Conservation (phyloP, 2,888 invertebrate genomes). For the Adelphocoris suturalis region DNA sequence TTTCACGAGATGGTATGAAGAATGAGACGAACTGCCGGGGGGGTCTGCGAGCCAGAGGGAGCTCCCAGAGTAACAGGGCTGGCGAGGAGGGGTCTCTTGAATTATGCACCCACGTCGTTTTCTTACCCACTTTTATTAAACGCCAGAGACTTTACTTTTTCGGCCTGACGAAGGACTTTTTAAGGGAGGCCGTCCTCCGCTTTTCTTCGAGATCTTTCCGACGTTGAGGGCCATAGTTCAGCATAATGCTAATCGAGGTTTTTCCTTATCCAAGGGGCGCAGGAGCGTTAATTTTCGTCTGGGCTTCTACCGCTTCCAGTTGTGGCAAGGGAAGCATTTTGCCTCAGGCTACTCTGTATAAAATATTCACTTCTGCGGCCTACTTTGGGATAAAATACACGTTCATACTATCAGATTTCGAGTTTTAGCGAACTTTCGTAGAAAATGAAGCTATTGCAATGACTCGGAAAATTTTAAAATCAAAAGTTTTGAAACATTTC, state of each 20-base stretch:
- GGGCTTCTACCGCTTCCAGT: background rate
- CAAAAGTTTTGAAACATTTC: no score
- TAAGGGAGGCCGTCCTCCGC: background rate
- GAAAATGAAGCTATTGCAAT: no score
- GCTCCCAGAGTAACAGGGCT: background rate
- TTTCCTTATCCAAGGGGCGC: constrained; percentile 54
- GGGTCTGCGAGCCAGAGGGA: no score
- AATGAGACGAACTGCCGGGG: constrained; percentile 38
- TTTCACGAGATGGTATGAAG: constrained; percentile 41
- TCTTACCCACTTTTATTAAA: constrained; percentile 65
- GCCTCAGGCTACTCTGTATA: background rate
- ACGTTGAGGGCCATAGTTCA: constrained; percentile 48
- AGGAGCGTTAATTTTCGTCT: constrained; percentile 51
- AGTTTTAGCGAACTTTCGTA: no score
- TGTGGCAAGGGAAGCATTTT: background rate
- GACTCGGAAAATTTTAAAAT: no score
- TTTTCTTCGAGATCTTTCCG: background rate
- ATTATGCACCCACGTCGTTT: constrained; percentile 67
- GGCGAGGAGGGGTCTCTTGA: constrained; percentile 38
- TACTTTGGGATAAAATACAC: no score
- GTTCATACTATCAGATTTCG: no score
- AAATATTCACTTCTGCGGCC: background rate
- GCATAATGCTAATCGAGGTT: constrained; percentile 67
- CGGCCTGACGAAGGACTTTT: constrained; percentile 59
- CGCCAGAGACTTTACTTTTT: constrained; percentile 48